These are phyloP conservation scores for Ephialtes manifestator DNA, from an alignment of 2,888 invertebrate genomes.

Conservation along the genomic window DNA sequence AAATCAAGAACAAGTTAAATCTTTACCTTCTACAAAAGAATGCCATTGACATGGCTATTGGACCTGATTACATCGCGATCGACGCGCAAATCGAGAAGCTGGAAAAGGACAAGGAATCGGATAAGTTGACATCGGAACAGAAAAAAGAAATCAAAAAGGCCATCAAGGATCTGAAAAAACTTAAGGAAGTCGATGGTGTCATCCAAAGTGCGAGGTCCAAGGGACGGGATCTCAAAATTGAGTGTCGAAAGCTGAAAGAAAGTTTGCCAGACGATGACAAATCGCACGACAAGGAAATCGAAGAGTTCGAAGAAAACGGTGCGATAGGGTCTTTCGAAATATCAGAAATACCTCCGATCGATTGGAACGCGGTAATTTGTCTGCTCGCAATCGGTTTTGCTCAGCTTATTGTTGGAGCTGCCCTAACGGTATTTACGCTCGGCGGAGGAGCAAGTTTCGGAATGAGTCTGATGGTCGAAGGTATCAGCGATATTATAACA, in stretches of 20 bases:
- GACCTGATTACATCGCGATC: slow-evolving; percentile 13
- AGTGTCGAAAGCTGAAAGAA: neutral
- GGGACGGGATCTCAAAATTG: slow-evolving; percentile 3
- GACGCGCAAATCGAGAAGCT: slow-evolving; percentile 3
- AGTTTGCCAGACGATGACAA: slow-evolving; percentile 4
- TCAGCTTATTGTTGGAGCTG: slow-evolving; percentile 72
- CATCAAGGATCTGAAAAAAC: neutral
- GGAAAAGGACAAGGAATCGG: neutral
- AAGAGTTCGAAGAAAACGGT: slow-evolving; percentile 33
- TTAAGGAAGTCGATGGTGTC: neutral
- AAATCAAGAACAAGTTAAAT: slow-evolving; percentile 39
- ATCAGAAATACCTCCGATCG: slow-evolving; percentile 30
- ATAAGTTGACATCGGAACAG: slow-evolving; percentile 1
- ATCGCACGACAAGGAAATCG: slow-evolving; percentile 26
- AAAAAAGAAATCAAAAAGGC: neutral
- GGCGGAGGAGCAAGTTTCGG: slow-evolving; percentile 70
- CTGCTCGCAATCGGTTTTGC: slow-evolving; percentile 70
- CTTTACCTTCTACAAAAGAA: slow-evolving; percentile 65
- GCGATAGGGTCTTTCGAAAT: slow-evolving; percentile 18
- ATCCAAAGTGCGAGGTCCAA: slow-evolving; percentile 3
- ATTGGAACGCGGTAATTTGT: slow-evolving; percentile 23
- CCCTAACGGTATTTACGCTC: slow-evolving; percentile 61
- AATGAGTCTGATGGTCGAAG: slow-evolving; percentile 72
- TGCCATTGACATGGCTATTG: slow-evolving; percentile 36
- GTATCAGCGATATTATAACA: slow-evolving; percentile 74